Evolutionary conservation across 2,888 invertebrate species (phyloP).

Genomic region (Melanostoma mellinum): DNA sequence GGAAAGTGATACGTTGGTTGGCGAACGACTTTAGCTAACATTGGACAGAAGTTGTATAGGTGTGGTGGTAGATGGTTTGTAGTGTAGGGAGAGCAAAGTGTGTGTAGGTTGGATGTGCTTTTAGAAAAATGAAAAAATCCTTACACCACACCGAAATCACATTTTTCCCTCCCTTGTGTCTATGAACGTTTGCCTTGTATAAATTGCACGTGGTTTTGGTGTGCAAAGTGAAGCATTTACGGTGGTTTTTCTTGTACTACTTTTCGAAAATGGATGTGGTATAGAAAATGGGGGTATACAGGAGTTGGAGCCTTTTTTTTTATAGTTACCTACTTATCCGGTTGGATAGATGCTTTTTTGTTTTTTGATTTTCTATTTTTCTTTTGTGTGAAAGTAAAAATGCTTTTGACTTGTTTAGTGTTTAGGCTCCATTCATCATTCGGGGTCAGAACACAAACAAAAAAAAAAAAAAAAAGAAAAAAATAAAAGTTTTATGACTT

Average conservation of each 20-base stretch:
- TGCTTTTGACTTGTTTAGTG: constrained; percentile 43
- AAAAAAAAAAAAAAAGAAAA: constrained; percentile 39
- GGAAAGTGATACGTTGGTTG: background rate
- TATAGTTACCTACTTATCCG: constrained; percentile 19
- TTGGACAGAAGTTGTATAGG: constrained; percentile 10
- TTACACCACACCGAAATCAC: constrained; percentile 46
- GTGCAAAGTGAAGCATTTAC: constrained; percentile 55
- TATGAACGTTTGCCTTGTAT: background rate
- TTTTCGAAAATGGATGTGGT: constrained; percentile 59
- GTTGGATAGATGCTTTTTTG: constrained; percentile 27
- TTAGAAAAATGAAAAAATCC: constrained; percentile 64
- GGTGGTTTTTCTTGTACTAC: constrained; percentile 51
- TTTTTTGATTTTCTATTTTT: constrained; percentile 12
- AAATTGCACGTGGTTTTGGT: constrained; percentile 39
- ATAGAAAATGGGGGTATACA: background rate
- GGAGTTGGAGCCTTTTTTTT: constrained; percentile 1
- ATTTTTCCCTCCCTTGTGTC: background rate
- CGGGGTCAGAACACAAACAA: constrained; percentile 16
- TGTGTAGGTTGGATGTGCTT: constrained; percentile 46
- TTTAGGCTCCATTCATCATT: constrained; percentile 22
- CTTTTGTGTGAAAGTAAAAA: constrained; percentile 48
- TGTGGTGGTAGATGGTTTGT: constrained; percentile 26
- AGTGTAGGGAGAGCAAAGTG: constrained; percentile 31
- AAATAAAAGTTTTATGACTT: constrained; percentile 47
- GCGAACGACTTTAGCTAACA: background rate